These are phyloP conservation scores for Dendrocincla tyrannina DNA, from an alignment of 2,797 vertebrate species.

Conservation along the genomic window DNA sequence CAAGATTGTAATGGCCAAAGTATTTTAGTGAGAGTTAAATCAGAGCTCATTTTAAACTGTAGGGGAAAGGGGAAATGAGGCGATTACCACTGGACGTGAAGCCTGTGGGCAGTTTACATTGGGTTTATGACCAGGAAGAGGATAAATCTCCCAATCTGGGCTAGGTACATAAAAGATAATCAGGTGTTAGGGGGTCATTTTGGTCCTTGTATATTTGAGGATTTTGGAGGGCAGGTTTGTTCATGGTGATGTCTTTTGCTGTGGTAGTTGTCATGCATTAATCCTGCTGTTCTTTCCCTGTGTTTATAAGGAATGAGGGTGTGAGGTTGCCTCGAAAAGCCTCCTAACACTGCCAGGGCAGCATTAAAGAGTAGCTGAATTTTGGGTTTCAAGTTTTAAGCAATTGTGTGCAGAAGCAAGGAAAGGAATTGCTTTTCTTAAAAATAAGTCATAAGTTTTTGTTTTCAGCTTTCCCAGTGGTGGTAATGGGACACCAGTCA, in stretches of 20 bases:
- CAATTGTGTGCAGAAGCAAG: neutral
- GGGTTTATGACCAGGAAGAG: neutral
- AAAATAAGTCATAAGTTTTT: neutral
- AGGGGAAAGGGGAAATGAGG: neutral
- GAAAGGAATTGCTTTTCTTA: neutral
- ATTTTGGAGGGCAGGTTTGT: neutral
- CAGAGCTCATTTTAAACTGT: neutral
- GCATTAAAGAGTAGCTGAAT: neutral
- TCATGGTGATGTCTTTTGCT: neutral
- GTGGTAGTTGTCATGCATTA: neutral
- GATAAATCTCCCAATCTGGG: neutral
- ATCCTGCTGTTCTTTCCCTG: neutral
- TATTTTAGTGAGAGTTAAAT: neutral
- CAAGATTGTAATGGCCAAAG: neutral
- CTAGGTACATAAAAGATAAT: neutral
- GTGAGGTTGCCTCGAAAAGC: neutral
- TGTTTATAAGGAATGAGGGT: neutral
- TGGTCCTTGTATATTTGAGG: neutral
- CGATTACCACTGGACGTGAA: neutral
- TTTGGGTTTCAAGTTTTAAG: neutral
- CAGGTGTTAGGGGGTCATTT: fast-evolving
- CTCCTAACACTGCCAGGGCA: neutral
- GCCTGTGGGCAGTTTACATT: neutral
- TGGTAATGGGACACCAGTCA: neutral
- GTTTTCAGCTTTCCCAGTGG: neutral